These are phyloP conservation scores for Drosophila birchii DNA, from an alignment of 2,888 invertebrate genomes.

Conservation along the genomic window DNA sequence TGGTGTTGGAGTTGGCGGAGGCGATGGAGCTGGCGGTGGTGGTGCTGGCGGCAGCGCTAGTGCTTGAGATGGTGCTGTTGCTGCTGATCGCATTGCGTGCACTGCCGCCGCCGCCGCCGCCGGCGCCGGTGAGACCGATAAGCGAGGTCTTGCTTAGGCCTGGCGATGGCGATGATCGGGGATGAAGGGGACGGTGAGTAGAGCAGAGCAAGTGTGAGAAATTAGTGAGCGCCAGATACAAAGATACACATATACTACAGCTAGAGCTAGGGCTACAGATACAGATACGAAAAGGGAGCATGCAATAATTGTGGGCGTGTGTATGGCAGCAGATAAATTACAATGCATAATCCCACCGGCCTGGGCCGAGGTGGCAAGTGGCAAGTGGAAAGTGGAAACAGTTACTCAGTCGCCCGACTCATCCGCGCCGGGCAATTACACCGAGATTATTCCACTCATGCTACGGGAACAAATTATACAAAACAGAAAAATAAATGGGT, in stretches of 20 bases:
- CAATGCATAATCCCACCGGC: conserved; percentile 45
- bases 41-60: conserved; percentile 6
- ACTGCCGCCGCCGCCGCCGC: conserved; percentile 85
- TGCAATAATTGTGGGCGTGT: conserved; percentile 75
- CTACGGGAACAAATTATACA: conserved; percentile 46
- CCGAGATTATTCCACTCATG: conserved; percentile 52
- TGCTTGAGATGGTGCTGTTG: conserved; percentile 8
- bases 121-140: conserved; percentile 89
- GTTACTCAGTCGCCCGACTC: conserved; percentile 43
- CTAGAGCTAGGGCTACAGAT: conserved; percentile 44
- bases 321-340: conserved; percentile 57
- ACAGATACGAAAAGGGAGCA: conserved; percentile 35
- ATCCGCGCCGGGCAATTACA: conserved; percentile 48
- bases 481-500: conserved; percentile 8
- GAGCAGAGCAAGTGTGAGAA: conserved; percentile 72
- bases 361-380: conserved; percentile 27
- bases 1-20: neutral
- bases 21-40: neutral
- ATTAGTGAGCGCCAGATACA: conserved; percentile 52
- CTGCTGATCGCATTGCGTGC: conserved; percentile 86
- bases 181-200: conserved; percentile 11
- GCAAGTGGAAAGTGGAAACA: conserved; percentile 34
- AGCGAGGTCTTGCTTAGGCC: conserved; percentile 93
- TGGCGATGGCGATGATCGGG: conserved; percentile 77
- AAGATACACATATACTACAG: conserved; percentile 18